Conservation (phyloP, 2,888 invertebrate genomes). For the Bellardia bayeri region DNA sequence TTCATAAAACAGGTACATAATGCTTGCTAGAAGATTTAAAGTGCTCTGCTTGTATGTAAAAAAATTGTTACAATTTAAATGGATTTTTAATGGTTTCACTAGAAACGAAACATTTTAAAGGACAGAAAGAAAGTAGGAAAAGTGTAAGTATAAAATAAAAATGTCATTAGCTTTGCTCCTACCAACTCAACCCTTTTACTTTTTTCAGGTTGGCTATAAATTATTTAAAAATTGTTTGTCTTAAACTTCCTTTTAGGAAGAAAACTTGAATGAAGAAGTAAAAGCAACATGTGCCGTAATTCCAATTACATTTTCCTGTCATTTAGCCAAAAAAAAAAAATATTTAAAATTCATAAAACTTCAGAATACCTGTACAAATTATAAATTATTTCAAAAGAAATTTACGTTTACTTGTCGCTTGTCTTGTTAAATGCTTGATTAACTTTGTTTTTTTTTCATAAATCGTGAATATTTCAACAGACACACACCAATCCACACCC, state of each 20-base stretch:
- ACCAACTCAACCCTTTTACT: constrained; percentile 23
- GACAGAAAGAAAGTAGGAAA: background rate
- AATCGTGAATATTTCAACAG: background rate
- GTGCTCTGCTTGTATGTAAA: background rate
- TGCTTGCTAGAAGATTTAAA: background rate
- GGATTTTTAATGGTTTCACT: constrained; percentile 57
- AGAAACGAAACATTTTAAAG: constrained; percentile 13
- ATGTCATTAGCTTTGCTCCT: constrained; percentile 35
- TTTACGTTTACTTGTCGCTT: constrained; percentile 27
- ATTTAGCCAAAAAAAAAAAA: constrained; percentile 14
- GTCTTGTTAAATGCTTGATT: constrained; percentile 37
- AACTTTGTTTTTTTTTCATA: constrained; percentile 15
- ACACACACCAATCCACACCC: background rate
- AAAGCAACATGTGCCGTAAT: constrained; percentile 21
- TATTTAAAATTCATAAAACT: constrained; percentile 39
- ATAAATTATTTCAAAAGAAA: constrained; percentile 23
- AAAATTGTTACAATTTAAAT: constrained; percentile 55
- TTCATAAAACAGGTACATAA: constrained; percentile 22
- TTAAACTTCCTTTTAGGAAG: constrained; percentile 23
- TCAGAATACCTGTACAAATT: constrained; percentile 31
- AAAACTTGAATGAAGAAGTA: background rate
- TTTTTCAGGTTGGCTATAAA: constrained; percentile 22
- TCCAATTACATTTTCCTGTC: constrained; percentile 31
- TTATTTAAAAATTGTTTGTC: constrained; percentile 42
- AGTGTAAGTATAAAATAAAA: constrained; percentile 53